phyloP scores from a whole-genome alignment of 2,888 invertebrate species.

The Ornithoptera alexandrae region DNA sequence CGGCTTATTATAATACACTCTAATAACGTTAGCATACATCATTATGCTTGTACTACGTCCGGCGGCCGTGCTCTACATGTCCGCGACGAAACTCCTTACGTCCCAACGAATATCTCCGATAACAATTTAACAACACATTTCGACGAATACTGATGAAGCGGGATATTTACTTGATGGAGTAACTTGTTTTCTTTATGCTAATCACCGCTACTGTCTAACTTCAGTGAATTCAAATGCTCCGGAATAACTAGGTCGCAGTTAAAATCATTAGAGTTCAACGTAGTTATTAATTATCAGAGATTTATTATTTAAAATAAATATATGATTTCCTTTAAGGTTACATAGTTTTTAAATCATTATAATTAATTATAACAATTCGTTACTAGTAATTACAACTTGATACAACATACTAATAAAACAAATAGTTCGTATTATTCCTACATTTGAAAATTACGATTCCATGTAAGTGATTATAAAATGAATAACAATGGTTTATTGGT shows the following conservation, averaged over 20 bases:
- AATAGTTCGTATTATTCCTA: too few relatives aligned
- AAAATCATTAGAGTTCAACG: neutral
- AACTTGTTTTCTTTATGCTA: slow-evolving; percentile 55
- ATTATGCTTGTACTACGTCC: slow-evolving; percentile 63
- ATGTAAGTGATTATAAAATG: too few relatives aligned
- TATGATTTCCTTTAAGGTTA: too few relatives aligned
- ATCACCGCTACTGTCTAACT: slow-evolving; percentile 34
- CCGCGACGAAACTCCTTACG: slow-evolving; percentile 34
- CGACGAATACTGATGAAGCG: slow-evolving; percentile 53
- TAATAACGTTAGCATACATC: slow-evolving; percentile 67
- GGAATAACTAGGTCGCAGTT: slow-evolving; percentile 13
- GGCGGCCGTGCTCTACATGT: slow-evolving; percentile 53
- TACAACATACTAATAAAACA: too few relatives aligned
- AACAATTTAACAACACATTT: slow-evolving; percentile 46
- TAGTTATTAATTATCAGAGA: neutral
- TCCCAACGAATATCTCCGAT: slow-evolving; percentile 43
- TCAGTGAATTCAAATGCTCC: slow-evolving; percentile 17
- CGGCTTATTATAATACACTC: slow-evolving; percentile 65
- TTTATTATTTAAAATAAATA: too few relatives aligned
- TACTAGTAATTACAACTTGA: too few relatives aligned
- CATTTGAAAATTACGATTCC: too few relatives aligned
- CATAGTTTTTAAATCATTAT: too few relatives aligned
- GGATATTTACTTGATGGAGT: slow-evolving; percentile 35
- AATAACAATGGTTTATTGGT: too few relatives aligned
- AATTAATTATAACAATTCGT: too few relatives aligned